A percentile compares a stretch with the other conserved stretches of the same genome.
phyloP scores from a whole-genome alignment of 2,888 invertebrate genomes.

The Tipula confusa region DNA sequence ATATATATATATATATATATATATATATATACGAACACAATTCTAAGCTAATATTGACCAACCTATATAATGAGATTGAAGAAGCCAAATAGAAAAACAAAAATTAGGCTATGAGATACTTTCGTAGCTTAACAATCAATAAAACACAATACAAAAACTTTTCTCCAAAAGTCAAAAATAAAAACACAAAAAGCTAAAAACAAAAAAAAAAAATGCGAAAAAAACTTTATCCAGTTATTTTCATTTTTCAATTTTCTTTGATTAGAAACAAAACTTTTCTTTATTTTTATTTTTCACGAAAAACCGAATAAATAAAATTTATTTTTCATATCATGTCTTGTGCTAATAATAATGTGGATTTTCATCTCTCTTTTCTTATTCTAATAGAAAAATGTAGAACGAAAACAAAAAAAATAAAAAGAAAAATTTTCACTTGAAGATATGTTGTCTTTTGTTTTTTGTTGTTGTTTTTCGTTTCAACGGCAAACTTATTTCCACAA shows the following conservation, averaged over 20 bases:
- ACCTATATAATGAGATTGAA: not conserved
- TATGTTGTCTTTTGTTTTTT: not conserved
- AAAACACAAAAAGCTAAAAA: too few species aligned
- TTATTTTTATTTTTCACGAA: not conserved
- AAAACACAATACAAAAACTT: slow-evolving; percentile 8
- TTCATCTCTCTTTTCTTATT: not conserved
- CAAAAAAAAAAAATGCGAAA: too few species aligned
- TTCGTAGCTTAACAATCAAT: slow-evolving; percentile 14
- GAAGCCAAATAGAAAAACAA: not conserved
- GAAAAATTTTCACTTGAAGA: not conserved
- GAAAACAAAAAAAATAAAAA: not conserved
- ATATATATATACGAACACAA: not conserved
- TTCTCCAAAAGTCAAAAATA: too few species aligned
- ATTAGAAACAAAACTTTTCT: slow-evolving; percentile 1
- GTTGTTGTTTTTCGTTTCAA: not conserved
- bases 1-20: not conserved
- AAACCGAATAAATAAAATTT: slow-evolving; percentile 13
- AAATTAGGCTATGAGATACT: not conserved
- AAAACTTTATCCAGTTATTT: not conserved
- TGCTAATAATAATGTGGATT: slow-evolving; percentile 20
- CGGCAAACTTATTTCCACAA: not conserved
- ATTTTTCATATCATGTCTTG: slow-evolving; percentile 8
- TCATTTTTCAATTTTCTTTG: not conserved
- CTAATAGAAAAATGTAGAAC: not conserved
- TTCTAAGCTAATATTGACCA: not conserved